Percentiles rank a stretch among this genome's conserved stretches.
phyloP scores from a whole-genome alignment of 23 tunicate species.

The Halocynthia aurantium region DNA sequence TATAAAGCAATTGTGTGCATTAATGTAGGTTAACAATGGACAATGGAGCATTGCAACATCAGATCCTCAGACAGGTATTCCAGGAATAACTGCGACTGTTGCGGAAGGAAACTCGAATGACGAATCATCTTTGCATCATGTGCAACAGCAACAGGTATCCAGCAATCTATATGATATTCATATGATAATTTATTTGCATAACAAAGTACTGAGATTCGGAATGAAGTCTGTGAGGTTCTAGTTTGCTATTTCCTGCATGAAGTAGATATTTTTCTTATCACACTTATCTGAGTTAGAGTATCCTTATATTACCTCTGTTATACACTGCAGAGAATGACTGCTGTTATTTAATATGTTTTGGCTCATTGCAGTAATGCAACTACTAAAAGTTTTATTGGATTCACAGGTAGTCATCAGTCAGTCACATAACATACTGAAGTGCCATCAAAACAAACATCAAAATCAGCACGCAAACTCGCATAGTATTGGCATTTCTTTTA shows the following conservation, averaged over 20 bases:
- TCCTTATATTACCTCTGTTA: no score
- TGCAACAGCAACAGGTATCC: neutral
- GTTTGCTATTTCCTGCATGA: no score
- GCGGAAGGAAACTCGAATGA: neutral
- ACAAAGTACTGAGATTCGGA: neutral
- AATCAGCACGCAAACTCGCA: neutral
- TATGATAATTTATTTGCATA: neutral
- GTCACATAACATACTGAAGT: neutral
- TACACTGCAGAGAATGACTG: no score
- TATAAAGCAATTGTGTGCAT: no score
- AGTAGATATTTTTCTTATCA: no score
- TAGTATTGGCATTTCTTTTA: neutral
- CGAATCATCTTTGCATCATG: neutral
- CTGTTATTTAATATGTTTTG: no score
- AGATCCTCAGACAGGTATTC: conserved; percentile 9
- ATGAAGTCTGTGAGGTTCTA: no score
- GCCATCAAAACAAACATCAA: conserved; percentile 4
- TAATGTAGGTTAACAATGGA: conserved; percentile 9
- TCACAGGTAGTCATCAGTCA: conserved; percentile 1
- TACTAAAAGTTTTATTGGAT: neutral
- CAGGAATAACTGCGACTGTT: conserved; percentile 1
- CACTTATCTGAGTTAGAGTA: no score
- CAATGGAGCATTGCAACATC: conserved; percentile 15
- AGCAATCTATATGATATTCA: neutral
- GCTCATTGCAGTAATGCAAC: no score